A percentile compares a stretch with the other conserved stretches of the same genome.
phyloP scores from a whole-genome alignment of 2,888 invertebrate genomes.

The Agrochola circellaris region DNA sequence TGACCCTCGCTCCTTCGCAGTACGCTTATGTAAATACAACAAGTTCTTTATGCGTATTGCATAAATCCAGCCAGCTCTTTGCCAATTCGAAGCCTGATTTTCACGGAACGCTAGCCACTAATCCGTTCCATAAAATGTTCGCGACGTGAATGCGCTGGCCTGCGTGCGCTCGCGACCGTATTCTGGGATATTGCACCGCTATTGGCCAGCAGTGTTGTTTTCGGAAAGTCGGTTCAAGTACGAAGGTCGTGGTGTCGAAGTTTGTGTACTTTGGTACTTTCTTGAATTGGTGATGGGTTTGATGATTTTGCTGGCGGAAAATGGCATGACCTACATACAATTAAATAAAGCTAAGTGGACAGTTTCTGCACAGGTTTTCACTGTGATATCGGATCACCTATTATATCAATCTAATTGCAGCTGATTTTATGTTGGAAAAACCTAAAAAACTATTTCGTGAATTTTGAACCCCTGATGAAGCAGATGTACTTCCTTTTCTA shows the following conservation, averaged over 20 bases:
- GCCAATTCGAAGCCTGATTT: slow-evolving; percentile 84
- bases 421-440: not conserved
- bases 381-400: not conserved
- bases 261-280: slow-evolving; percentile 37
- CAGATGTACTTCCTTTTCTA: not conserved
- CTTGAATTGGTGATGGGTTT: slow-evolving; percentile 14
- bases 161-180: slow-evolving; percentile 70
- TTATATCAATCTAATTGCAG: not conserved
- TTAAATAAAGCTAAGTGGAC: not conserved
- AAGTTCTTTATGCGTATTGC: slow-evolving; percentile 87
- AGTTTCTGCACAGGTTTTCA: not conserved
- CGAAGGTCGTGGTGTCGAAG: slow-evolving; percentile 63
- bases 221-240: slow-evolving; percentile 64
- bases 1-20: slow-evolving; percentile 76
- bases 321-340: slow-evolving; percentile 25
- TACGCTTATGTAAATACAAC: slow-evolving; percentile 85
- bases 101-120: slow-evolving; percentile 85
- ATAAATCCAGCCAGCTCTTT: slow-evolving; percentile 86
- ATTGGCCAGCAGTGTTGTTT: slow-evolving; percentile 59
- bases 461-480: not conserved
- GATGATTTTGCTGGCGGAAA: not conserved
- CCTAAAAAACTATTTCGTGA: not conserved
- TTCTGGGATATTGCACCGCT: slow-evolving; percentile 74
- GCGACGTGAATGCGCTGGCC: slow-evolving; percentile 68
- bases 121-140: slow-evolving; percentile 83